Evolutionary conservation across 1,140 invertebrate species (phyloP), one percentile per base, ranked within the genome.

Genomic region (Thereuonema tuberculata): DNA sequence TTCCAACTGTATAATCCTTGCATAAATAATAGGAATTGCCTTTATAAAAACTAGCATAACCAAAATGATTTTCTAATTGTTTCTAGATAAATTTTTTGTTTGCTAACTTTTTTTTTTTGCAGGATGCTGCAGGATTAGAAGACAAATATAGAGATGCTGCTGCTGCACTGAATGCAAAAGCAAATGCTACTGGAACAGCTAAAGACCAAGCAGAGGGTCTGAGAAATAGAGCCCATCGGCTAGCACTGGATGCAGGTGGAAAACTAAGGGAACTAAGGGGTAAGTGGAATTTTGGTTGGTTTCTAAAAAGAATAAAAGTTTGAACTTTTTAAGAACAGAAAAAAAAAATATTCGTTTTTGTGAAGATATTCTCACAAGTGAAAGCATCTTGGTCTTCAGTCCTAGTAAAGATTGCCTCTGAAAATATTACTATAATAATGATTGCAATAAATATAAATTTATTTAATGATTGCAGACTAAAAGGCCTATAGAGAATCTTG

Each of bases 221-320:
- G 23, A 75, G 87, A 26, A 80, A 84, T 61, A 75, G 81, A 61
- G 88, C 89, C 1, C 85, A 82, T 50, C 81, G 83, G 62, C 72
- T 93, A 0, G 86, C 86, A 0, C 81, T 82, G 58, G 83, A 85
- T 62, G 86, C 86, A 0, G 81, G 81, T 63, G 80, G 76, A 14
- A 88, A 89, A 69, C 74, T 88, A 12, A 83, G 82, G 63, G 80
- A 86, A 62, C 72, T 92, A 17, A 76, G 81, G 69, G 81, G 82
- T 71, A 79, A 63, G 37, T 60, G 43, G 20, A 49, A 59, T 52
- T 5, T 54, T n/a, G 3, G 14, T 9, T 55, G 31, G 25, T n/a
- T 58, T 14, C 5, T 57, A 58, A 47, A 25, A 25, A 9, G 5
- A 17, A 17, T 9, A 12, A 47, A 21, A 12, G 46, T 17, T 27